Evolutionary conservation across 1,140 invertebrate genomes (phyloP).

Genomic region (Lepeophtheirus salmonis): DNA sequence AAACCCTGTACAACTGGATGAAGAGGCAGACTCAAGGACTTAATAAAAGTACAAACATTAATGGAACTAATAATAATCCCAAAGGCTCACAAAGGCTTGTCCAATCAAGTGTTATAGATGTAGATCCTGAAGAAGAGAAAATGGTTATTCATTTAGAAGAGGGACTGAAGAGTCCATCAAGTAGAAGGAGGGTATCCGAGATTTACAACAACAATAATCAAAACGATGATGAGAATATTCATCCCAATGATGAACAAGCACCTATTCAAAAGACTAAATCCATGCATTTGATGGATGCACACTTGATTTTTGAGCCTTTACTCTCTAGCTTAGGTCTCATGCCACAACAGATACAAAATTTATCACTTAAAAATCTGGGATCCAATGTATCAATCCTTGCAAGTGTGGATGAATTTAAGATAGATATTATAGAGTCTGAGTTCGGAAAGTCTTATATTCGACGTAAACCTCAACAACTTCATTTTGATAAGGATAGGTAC

Average conservation of each 20-base stretch:
- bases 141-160: background rate
- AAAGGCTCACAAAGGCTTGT: background rate
- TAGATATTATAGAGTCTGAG: constrained; percentile 70
- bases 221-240: constrained; percentile 16
- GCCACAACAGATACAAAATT: constrained; percentile 55
- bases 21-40: constrained; percentile 42
- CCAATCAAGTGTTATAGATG: background rate
- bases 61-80: too few species aligned
- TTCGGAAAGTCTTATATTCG: constrained; percentile 20
- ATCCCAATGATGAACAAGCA: constrained; percentile 20
- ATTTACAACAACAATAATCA: constrained; percentile 19
- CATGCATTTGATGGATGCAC: constrained; percentile 59
- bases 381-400: constrained; percentile 72
- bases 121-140: background rate
- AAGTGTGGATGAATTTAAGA: constrained; percentile 62
- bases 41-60: too few species aligned
- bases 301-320: constrained; percentile 76
- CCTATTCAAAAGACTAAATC: constrained; percentile 24
- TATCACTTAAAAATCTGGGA: constrained; percentile 58
- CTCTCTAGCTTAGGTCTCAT: constrained; percentile 62
- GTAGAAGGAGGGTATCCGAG: background rate
- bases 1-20: constrained; percentile 88
- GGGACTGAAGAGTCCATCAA: background rate
- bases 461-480: background rate
- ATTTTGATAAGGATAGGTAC: constrained; percentile 41